A percentile compares a stretch with the other conserved stretches of the same genome.
phyloP scores from a whole-genome alignment of 2,888 invertebrate species.

The Rhagonycha fulva region DNA sequence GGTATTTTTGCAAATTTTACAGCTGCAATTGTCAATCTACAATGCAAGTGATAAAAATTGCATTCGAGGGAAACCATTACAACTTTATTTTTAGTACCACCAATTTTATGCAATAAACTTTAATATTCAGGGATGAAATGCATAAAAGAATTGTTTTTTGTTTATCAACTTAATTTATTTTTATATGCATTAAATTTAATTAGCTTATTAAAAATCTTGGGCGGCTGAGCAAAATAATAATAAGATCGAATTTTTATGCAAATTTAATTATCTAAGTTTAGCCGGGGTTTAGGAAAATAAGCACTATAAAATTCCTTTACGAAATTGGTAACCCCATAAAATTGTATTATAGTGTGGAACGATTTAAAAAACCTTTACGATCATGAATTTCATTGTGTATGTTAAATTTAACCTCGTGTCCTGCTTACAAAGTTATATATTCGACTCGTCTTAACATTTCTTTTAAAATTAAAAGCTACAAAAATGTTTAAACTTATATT shows the following conservation, averaged over 20 bases:
- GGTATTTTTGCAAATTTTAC: background rate
- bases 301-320: background rate
- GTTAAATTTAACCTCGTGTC: background rate
- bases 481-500: too few relatives aligned
- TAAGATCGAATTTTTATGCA: background rate
- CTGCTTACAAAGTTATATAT: background rate
- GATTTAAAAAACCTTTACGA: background rate
- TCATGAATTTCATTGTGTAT: background rate
- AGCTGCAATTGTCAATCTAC: background rate
- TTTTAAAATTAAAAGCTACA: too few relatives aligned
- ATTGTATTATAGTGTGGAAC: background rate
- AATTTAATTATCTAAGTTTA: background rate
- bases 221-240: background rate
- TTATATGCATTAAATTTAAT: background rate
- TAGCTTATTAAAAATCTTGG: background rate
- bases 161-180: background rate
- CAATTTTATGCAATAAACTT: background rate
- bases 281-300: background rate
- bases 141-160: background rate
- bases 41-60: background rate
- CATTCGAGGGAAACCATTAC: background rate
- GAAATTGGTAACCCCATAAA: background rate
- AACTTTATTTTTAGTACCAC: background rate
- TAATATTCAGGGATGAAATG: background rate
- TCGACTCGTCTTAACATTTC: background rate